Base-by-base conservation (phyloP, 2,113 vertebrate species). In the Passer montanus region DNA sequence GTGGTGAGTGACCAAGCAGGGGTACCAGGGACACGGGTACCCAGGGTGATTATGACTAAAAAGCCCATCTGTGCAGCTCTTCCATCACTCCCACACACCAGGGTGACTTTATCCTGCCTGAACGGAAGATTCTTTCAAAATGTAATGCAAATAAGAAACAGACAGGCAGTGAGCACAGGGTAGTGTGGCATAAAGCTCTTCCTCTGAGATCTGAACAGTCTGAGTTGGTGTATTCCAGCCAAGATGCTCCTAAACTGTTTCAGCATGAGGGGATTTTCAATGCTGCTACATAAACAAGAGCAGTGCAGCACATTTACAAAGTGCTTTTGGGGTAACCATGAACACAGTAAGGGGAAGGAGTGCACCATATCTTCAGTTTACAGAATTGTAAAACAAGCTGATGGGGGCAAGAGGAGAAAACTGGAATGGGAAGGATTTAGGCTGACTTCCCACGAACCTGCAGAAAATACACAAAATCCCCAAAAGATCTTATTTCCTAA, bases 401-500 rank as follows among this genome's bases (percentile, higher is more conserved):
- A 43, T 44, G 47, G n/a, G 21, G 43, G 50, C 84, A 86, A 52
- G 52, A 92, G 52, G 44, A 86, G 56, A 59, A 84, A 81, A 59
- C 30, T 23, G 39, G 64, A 84, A 83, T 8, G 37, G 70, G 72
- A 79, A 70, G 70, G 82, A 92, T 85, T 94, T 74, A 92, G 67
- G 79, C 92, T 85, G 84, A 70, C 84, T 94, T 95, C 43, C 69
- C 52, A 52, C 8, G 0, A 93, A 96, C 94, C 95, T 95, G 89
- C 84, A 97, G 64, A 95, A 97, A 94, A 93, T 15, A 79, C 74
- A 95, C 76, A 92, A 89, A 94, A 93, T 95, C 76, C 94, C 93
- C 88, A 75, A 81, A 96, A 93, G 95, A 96, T 89, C 94, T 91
- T 89, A 94, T 93, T 96, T 95, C 94, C 94, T 94, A 96, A 96